These are phyloP conservation scores for Reticulitermes speratus DNA, from an alignment of 1,140 invertebrate species.

Conservation along the genomic window DNA sequence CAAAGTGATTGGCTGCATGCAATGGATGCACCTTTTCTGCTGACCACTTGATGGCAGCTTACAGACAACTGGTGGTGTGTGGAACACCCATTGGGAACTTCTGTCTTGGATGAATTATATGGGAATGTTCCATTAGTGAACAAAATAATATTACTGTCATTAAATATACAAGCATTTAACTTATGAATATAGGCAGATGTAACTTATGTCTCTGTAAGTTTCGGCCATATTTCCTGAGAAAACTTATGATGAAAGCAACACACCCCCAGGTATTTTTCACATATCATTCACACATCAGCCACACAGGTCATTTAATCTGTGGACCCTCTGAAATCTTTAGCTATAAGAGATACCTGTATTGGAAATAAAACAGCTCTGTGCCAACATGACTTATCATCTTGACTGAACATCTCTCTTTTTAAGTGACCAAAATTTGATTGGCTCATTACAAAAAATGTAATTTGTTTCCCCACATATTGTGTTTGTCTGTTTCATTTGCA, in stretches of 20 bases:
- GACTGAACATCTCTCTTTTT: neutral
- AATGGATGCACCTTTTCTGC: too few species aligned
- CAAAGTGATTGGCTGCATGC: too few species aligned
- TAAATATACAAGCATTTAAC: too few species aligned
- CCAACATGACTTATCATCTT: neutral
- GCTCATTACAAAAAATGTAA: neutral
- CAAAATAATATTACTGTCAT: too few species aligned
- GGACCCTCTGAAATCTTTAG: neutral
- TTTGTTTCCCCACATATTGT: neutral
- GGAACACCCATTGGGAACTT: too few species aligned
- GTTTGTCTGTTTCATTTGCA: conserved; percentile 5
- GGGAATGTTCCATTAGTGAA: too few species aligned
- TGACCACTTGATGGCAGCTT: too few species aligned
- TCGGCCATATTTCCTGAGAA: too few species aligned
- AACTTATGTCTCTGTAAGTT: too few species aligned
- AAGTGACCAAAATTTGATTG: neutral
- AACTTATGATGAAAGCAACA: neutral
- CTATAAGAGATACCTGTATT: neutral
- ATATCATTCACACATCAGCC: neutral
- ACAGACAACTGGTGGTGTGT: too few species aligned
- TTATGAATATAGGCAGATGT: too few species aligned
- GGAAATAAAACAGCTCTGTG: neutral
- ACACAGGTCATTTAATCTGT: conserved; percentile 2
- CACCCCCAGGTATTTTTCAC: neutral
- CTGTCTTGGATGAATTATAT: too few species aligned